Evolutionary conservation across 2,888 invertebrate genomes (phyloP).

Genomic region (Clitarchus hookeri): DNA sequence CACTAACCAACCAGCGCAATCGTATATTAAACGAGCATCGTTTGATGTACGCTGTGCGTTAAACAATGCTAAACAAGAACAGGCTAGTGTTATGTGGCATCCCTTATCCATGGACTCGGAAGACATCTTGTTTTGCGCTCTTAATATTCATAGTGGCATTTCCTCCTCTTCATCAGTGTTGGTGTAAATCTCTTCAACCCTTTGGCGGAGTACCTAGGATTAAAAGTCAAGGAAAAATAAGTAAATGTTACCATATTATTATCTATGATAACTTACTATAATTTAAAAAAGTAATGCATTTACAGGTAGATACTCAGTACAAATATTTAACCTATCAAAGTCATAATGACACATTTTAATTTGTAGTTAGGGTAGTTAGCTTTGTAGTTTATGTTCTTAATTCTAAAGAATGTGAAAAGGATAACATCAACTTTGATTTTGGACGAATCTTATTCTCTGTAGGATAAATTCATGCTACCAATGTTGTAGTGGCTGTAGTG

Average conservation of each 20-base stretch:
- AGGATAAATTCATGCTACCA: conserved; percentile 4
- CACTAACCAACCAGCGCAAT: no score
- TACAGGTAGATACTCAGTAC: no score
- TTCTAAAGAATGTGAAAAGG: neutral
- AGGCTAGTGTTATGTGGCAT: no score
- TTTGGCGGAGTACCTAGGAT: neutral
- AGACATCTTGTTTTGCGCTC: neutral
- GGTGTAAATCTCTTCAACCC: neutral
- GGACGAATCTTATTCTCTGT: neutral
- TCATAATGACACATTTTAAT: no score
- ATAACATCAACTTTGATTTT: neutral
- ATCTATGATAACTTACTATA: no score
- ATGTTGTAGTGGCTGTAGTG: conserved; percentile 19
- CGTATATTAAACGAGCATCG: no score
- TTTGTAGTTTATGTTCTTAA: neutral
- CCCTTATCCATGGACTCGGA: no score
- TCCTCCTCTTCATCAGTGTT: neutral
- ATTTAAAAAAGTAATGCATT: no score
- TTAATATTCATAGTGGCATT: neutral
- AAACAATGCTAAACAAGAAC: no score
- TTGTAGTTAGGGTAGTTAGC: neutral
- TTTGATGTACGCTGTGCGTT: no score
- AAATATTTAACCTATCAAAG: no score
- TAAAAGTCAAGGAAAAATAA: conserved; percentile 16
- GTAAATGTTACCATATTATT: neutral